These are phyloP conservation scores for Cavia porcellus DNA, from an alignment of 2,113 vertebrate species.

Conservation along the genomic window DNA sequence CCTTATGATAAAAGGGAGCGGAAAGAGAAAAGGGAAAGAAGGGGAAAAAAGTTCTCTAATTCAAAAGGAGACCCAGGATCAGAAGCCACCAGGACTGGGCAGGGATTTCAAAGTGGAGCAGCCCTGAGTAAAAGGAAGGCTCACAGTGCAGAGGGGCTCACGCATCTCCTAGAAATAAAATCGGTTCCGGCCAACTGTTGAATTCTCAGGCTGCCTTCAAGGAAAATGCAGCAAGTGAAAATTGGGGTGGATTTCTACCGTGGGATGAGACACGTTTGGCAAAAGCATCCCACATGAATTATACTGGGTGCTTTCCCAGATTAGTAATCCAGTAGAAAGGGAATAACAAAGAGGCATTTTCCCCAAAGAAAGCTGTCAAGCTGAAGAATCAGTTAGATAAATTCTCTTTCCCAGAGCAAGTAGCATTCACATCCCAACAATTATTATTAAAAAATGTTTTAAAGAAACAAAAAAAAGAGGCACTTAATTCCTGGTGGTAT, in stretches of 20 bases:
- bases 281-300: background rate
- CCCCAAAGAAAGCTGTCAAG: constrained; percentile 56
- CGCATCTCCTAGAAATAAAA: background rate
- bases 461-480: background rate
- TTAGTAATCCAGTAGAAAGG: background rate
- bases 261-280: background rate
- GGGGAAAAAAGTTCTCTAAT: constrained; percentile 42
- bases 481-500: background rate
- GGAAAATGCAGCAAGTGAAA: background rate
- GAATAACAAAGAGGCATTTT: background rate
- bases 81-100: background rate
- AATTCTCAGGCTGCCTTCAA: background rate
- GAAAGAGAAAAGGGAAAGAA: background rate
- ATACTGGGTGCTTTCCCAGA: background rate
- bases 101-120: background rate
- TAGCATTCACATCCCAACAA: constrained; percentile 36
- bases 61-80: constrained; percentile 17
- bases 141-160: background rate
- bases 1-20: constrained; percentile 55
- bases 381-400: background rate
- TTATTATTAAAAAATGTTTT: constrained; percentile 47
- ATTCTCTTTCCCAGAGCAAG: constrained; percentile 50
- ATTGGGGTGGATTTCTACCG: background rate
- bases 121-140: background rate
- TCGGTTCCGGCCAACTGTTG: background rate